Conservation (phyloP, 2,113 vertebrate genomes). For the Capra hircus region DNA sequence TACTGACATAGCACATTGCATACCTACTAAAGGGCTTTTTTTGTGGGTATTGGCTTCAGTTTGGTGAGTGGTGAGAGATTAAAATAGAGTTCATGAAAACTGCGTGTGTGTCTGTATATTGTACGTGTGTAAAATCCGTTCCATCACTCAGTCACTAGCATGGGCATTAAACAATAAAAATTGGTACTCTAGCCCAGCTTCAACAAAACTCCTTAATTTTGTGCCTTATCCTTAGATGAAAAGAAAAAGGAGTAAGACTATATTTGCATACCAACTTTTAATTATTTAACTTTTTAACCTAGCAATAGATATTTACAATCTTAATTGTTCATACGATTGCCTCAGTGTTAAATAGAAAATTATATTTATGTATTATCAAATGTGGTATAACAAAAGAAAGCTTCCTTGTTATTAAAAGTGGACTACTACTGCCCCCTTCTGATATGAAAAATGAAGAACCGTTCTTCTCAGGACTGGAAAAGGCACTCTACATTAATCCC, state of each 20-base stretch:
- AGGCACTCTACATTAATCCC: constrained; percentile 13
- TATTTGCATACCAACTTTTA: constrained; percentile 75
- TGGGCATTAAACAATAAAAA: constrained; percentile 56
- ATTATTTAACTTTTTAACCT: constrained; percentile 77
- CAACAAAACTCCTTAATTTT: constrained; percentile 56
- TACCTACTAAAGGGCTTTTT: neutral
- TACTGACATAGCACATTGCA: neutral
- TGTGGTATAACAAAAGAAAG: constrained; percentile 74
- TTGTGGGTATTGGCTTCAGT: neutral
- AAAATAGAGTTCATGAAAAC: constrained; percentile 6
- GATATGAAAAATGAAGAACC: constrained; percentile 61
- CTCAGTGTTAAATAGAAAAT: constrained; percentile 76
- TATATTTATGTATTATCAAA: constrained; percentile 78
- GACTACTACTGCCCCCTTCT: constrained; percentile 83
- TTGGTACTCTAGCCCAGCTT: neutral
- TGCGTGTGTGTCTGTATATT: neutral
- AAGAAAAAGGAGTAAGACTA: constrained; percentile 51
- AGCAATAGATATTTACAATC: constrained; percentile 76
- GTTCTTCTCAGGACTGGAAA: constrained; percentile 40
- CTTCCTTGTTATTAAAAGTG: constrained; percentile 65
- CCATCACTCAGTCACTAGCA: neutral
- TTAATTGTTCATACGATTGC: constrained; percentile 75
- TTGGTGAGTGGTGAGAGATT: constrained; percentile 11
- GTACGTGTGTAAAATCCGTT: neutral
- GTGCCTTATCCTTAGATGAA: constrained; percentile 38